Base-by-base conservation (phyloP, 2,113 vertebrate genomes). In the Indri indri region DNA sequence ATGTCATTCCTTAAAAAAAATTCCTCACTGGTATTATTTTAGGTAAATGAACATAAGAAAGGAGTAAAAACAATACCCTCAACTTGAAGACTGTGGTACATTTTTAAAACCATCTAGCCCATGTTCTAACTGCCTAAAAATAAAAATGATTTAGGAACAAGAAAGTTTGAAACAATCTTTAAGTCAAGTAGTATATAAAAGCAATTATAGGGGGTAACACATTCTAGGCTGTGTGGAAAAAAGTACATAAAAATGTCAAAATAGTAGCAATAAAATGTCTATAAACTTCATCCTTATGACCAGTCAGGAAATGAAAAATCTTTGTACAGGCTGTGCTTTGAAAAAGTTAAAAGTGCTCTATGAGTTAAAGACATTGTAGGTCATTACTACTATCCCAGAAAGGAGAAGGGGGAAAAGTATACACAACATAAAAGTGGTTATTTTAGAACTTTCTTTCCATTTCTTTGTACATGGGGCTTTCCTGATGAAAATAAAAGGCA, bases 201-300 rank as follows among this genome's bases (percentile, higher is more conserved):
- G 93, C 91, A 96, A 97, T 98, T 97, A 98, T 87, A 88, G 83
- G 68, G 76, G 74, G 86, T 84, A 96, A 83, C 96, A 80, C 71
- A 82, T 89, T 94, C 77, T 89, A 91, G 90, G 91, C 96, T 91
- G 71, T 95, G 81, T 80, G 68, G 45, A 79, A 14, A 70, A 94
- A 97, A 96, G 94, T 97, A 88, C 96, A 97, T 97, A 96, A 98
- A 98, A 96, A 97, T 96, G 97, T 97, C 97, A 98, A 91, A 98
- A 95, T 95, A 95, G 57, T 88, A 97, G 95, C 94, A 98, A 93
- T 98, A 98, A 96, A 98, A 97, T 93, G 94, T 92, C 96, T 91
- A 93, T 98, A 96, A 97, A 98, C 94, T 95, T 96, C 91, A 96
- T 96, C 95, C 81, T 96, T 82, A 66, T 81, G 95, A 96, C 91